Evolutionary conservation across 1,140 invertebrate genomes (phyloP).

Genomic region (Drosophila miranda): DNA sequence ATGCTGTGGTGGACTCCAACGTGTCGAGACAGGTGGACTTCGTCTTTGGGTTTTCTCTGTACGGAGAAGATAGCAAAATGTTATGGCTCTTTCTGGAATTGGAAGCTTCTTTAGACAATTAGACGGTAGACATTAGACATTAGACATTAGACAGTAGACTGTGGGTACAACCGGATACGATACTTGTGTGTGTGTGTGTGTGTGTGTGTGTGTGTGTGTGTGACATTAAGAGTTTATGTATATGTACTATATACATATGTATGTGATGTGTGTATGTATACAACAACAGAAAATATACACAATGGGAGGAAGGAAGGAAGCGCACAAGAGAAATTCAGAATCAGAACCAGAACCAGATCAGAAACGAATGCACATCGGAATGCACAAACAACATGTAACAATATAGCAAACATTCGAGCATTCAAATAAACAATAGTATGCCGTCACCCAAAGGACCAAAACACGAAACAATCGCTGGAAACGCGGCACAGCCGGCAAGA

Average conservation of each 20-base stretch:
- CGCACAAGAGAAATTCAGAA: background rate
- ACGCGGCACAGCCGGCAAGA: too few relatives aligned
- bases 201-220: constrained; percentile 8
- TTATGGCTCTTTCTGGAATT: background rate
- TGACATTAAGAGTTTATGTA: constrained; percentile 27
- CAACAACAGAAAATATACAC: constrained; percentile 17
- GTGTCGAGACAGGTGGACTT: constrained; percentile 70
- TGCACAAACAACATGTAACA: too few relatives aligned
- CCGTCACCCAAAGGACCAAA: too few relatives aligned
- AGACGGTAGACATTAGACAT: constrained; percentile 27
- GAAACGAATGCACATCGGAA: too few relatives aligned
- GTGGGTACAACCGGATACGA: too few relatives aligned
- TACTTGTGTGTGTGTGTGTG: too few relatives aligned
- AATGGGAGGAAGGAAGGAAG: background rate
- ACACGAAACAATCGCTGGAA: too few relatives aligned
- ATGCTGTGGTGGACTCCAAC: constrained; percentile 83
- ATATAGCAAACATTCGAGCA: too few relatives aligned
- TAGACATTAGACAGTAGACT: background rate
- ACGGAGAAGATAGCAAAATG: background rate
- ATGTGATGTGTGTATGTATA: constrained; percentile 2
- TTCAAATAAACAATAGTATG: too few relatives aligned
- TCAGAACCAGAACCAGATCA: too few relatives aligned
- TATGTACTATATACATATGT: constrained; percentile 19
- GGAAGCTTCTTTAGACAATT: constrained; percentile 12
- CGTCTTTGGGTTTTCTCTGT: constrained; percentile 65